These are phyloP conservation scores for Leptinotarsa peninsularis DNA, from an alignment of 2,888 invertebrate genomes.

Conservation along the genomic window DNA sequence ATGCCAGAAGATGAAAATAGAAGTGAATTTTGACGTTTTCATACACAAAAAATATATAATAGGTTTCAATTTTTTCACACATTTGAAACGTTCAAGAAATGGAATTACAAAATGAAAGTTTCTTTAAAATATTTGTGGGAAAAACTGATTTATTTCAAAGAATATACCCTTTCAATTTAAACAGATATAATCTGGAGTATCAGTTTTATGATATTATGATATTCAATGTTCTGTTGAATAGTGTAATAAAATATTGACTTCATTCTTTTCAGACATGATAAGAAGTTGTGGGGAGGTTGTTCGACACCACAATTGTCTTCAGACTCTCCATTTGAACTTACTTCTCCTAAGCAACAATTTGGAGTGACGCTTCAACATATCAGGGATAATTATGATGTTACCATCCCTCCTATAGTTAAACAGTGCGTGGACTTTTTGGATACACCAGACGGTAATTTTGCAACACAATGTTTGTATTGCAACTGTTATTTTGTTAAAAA, in stretches of 20 bases:
- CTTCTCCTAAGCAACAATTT: slow-evolving; percentile 86
- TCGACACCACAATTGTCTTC: slow-evolving; percentile 44
- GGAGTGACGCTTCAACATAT: slow-evolving; percentile 94
- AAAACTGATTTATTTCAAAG: no score
- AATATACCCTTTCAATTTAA: no score
- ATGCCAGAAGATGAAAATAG: no score
- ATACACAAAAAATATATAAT: no score
- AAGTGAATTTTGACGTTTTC: no score
- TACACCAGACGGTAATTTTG: slow-evolving; percentile 82
- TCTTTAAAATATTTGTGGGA: no score
- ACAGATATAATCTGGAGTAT: no score
- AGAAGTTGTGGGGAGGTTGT: slow-evolving; percentile 70
- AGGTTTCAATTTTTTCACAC: no score
- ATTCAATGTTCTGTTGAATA: neutral
- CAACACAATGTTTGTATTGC: neutral
- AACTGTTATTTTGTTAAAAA: neutral
- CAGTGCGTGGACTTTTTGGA: slow-evolving; percentile 92
- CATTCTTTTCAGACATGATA: slow-evolving; percentile 76
- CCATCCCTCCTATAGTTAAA: slow-evolving; percentile 92
- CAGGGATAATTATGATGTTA: slow-evolving; percentile 85
- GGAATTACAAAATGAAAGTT: no score
- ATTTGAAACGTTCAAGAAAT: no score
- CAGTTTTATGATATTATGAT: no score
- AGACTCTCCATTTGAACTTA: slow-evolving; percentile 49
- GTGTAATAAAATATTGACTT: neutral